Base-by-base conservation (phyloP, 1,140 invertebrate genomes). In the Drosophila insularis region DNA sequence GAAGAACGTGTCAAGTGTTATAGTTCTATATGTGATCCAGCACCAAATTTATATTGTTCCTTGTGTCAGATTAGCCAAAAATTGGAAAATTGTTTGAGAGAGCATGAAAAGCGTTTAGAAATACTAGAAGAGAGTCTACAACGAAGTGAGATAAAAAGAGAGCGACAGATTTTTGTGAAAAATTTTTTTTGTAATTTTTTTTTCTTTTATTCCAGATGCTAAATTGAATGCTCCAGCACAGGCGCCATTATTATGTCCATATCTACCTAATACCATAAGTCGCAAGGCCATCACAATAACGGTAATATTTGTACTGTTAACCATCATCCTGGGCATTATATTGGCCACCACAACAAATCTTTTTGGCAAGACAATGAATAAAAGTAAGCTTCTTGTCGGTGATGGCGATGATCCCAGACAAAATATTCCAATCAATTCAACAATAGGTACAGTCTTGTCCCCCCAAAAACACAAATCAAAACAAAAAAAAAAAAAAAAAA, bases 381-480 rank as follows among this genome's bases (percentile, higher is more conserved):
- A 89, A 91, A 91, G 90, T 91, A 91, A 91, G 90, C 54, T 87
- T 62, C 8, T 21, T 50, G 43, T 50, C 43, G 86, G 78, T 64
- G 91, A 92, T 78, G 89, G 80, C 73, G 91, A 92, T 64, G 91
- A 92, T 76, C 86, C 80, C 62, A 80, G 90, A 81, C 80, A 70
- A 82, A 91, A 89, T 90, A 92, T 90, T 86, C 90, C 91, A 90
- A 91, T 92, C 89, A 90, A 92, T 91, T 90, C 90, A 82, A 90
- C 87, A 78, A 91, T 92, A 91, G 91, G 91, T 92, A 92, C 84
- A 87, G 82, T 89, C 56, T 71, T 81, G 71, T 82, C 82, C 63
- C 32, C 62, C 58, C 55, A 8, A 6, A 35, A 35, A 6, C 2
- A n/a, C 13, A 54, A 27, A 54, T 5, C 11, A 21, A 50, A 19